Evolutionary conservation across 2,113 vertebrate genomes (phyloP).

Genomic region (Pardalotus punctatus): DNA sequence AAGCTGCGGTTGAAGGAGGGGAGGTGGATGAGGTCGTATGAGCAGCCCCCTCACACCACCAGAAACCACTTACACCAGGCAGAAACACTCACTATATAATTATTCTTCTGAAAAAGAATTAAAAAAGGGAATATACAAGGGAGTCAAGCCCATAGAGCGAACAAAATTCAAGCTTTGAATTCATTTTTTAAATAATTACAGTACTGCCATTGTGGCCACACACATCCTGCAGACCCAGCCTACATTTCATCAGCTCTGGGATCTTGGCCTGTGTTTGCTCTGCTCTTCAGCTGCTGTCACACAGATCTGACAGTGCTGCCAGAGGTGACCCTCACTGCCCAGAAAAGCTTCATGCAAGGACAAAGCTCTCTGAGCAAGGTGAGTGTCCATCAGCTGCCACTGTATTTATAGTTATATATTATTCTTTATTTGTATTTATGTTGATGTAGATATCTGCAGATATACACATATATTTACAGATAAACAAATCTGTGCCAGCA

Average conservation of each 20-base stretch:
- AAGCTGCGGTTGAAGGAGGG: neutral
- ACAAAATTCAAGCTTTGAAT: neutral
- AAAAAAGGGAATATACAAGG: accelerated
- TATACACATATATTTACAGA: accelerated
- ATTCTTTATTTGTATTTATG: neutral
- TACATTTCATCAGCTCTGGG: neutral
- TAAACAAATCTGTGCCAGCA: neutral
- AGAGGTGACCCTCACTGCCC: neutral
- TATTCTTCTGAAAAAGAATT: too few relatives aligned
- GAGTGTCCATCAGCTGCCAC: neutral
- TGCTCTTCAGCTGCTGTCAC: neutral
- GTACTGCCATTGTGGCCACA: neutral
- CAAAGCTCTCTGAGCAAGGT: neutral
- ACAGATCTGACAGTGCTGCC: neutral
- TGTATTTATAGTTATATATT: neutral
- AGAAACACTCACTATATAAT: neutral
- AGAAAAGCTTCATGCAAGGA: neutral
- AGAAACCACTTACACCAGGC: neutral
- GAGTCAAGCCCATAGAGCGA: neutral
- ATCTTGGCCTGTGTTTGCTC: neutral
- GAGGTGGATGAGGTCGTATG: accelerated
- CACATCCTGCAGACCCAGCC: neutral
- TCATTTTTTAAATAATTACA: neutral
- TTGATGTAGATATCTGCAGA: neutral
- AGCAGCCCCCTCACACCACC: neutral